Evolutionary conservation across 92 coral and sea anemone species (phyloP).

Genomic region (Palythoa grandis): DNA sequence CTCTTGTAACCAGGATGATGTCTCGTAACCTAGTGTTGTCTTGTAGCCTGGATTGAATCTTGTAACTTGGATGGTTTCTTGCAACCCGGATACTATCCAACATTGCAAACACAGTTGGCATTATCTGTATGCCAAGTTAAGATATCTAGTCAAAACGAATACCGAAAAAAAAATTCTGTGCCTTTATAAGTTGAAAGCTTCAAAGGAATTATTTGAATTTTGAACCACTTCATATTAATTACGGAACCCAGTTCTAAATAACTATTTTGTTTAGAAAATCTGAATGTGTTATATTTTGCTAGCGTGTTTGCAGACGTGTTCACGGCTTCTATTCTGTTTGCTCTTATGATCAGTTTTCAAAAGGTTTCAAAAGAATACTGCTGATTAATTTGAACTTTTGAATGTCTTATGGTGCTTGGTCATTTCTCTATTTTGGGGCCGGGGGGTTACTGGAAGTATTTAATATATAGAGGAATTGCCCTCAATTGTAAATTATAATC

Average conservation of each 20-base stretch:
- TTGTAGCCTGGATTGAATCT: slow-evolving; percentile 25
- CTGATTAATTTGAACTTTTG: not conserved
- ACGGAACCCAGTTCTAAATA: too few species aligned
- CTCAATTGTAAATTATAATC: not conserved
- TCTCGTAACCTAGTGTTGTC: not conserved
- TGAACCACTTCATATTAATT: too few species aligned
- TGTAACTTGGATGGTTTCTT: not conserved
- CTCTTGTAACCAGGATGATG: not conserved
- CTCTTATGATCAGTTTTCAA: too few species aligned
- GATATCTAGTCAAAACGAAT: not conserved
- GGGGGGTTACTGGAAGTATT: not conserved
- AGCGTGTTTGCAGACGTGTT: too few species aligned
- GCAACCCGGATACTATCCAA: not conserved
- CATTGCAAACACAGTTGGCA: not conserved
- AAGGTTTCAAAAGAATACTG: too few species aligned
- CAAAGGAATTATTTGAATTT: too few species aligned
- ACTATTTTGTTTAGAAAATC: too few species aligned
- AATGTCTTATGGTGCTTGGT: not conserved
- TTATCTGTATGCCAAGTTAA: not conserved
- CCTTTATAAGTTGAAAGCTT: too few species aligned
- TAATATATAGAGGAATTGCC: not conserved
- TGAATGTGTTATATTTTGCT: too few species aligned
- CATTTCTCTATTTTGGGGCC: not conserved
- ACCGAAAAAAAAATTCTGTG: too few species aligned
- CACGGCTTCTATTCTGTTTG: too few species aligned